A percentile compares a stretch with the other conserved stretches of the same genome.
Conservation (phyloP, 2,797 vertebrate species). For the Stomatorhinus walkeri region DNA sequence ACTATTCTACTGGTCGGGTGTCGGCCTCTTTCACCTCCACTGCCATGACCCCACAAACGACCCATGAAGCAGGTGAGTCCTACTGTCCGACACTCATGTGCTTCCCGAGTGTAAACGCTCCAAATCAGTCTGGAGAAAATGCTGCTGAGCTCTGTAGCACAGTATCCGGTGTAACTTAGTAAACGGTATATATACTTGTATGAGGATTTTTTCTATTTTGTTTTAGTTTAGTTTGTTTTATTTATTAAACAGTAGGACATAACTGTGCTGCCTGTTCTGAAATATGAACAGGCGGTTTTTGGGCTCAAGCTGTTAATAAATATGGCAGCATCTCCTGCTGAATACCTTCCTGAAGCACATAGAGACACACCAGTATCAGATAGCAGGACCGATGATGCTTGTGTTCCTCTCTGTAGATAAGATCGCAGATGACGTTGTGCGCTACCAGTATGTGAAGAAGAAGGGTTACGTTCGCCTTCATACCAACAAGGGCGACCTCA, state of each 20-base stretch:
- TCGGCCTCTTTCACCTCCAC: constrained; percentile 96
- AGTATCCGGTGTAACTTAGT: not conserved
- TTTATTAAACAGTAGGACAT: not conserved
- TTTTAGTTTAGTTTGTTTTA: not conserved
- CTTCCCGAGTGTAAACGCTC: not conserved
- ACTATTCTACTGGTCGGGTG: constrained; percentile 92
- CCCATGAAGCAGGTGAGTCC: constrained; percentile 78
- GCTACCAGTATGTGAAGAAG: constrained; percentile 90
- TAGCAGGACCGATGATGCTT: not conserved
- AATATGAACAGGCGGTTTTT: not conserved
- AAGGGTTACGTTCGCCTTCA: constrained; percentile 90
- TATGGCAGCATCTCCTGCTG: not conserved
- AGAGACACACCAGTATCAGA: not conserved
- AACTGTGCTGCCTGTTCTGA: not conserved
- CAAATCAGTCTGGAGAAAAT: not conserved
- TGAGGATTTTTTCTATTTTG: not conserved
- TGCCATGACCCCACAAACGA: constrained; percentile 86
- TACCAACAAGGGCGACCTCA: constrained; percentile 87
- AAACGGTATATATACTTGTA: not conserved
- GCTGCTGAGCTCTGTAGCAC: not conserved
- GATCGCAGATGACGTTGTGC: constrained; percentile 81
- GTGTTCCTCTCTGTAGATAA: constrained; percentile 61
- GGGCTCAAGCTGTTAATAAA: not conserved
- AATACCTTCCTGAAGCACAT: not conserved
- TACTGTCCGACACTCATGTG: not conserved